Conservation (phyloP, 1,140 invertebrate species). For the Triops cancriformis region DNA sequence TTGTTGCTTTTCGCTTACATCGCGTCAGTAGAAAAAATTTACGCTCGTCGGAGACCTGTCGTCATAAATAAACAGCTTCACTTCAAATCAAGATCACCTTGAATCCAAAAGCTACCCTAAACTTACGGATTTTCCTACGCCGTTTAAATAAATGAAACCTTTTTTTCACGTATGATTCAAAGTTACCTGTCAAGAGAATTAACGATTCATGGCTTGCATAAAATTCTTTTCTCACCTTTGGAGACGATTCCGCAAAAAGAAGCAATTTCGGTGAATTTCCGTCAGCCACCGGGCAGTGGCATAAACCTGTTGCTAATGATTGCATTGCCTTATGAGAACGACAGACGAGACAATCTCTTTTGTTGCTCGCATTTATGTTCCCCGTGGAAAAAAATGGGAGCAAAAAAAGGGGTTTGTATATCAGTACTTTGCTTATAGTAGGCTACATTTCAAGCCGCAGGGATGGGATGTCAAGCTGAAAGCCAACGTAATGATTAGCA, state of each 20-base stretch:
- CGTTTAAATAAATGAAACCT: too few relatives aligned
- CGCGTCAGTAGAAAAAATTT: not conserved
- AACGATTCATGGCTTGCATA: too few relatives aligned
- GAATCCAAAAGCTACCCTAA: not conserved
- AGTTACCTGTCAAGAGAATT: too few relatives aligned
- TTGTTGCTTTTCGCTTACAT: not conserved
- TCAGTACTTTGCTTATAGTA: too few relatives aligned
- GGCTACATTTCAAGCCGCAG: too few relatives aligned
- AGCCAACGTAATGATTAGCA: not conserved
- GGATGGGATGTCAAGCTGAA: not conserved
- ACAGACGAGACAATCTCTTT: not conserved
- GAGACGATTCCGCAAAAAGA: not conserved
- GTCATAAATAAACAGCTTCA: not conserved
- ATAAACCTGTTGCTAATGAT: not conserved
- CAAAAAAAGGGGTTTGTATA: not conserved
- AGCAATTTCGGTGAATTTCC: not conserved
- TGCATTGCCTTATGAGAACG: not conserved
- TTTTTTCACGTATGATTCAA: too few relatives aligned
- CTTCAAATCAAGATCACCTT: not conserved
- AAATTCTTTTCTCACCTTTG: too few relatives aligned
- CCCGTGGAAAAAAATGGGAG: not conserved
- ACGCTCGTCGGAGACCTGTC: not conserved
- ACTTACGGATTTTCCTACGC: not conserved
- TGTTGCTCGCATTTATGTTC: not conserved
- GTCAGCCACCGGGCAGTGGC: not conserved